A percentile compares a stretch with the other conserved stretches of the same genome.
These are phyloP conservation scores for Dorcus hopei DNA, from an alignment of 2,888 invertebrate genomes.

Conservation along the genomic window DNA sequence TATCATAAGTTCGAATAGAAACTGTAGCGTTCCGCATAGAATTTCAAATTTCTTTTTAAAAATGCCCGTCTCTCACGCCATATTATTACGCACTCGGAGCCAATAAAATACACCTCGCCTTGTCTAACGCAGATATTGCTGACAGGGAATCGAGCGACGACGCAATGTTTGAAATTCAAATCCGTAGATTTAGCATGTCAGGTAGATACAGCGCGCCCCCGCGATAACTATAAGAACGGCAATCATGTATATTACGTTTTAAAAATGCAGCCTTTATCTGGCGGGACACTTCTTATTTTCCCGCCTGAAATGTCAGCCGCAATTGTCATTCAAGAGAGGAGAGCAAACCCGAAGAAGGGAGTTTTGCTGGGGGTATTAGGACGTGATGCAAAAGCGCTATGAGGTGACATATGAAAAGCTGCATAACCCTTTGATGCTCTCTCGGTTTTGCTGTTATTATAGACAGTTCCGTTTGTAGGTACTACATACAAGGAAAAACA, in stretches of 20 bases:
- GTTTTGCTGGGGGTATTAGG: no score
- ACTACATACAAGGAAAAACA: no score
- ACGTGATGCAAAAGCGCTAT: no score
- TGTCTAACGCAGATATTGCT: slow-evolving; percentile 32
- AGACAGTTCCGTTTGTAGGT: no score
- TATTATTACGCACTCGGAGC: slow-evolving; percentile 13
- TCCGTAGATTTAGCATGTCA: slow-evolving; percentile 32
- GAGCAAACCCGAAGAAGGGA: no score
- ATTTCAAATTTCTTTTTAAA: slow-evolving; percentile 30
- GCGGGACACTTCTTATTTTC: neutral
- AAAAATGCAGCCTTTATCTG: neutral
- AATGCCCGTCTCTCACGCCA: slow-evolving; percentile 17
- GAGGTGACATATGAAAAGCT: no score
- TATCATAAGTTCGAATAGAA: neutral
- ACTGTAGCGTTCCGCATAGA: slow-evolving; percentile 18
- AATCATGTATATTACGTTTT: slow-evolving; percentile 9
- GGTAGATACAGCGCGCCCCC: slow-evolving; percentile 18
- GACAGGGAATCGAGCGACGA: slow-evolving; percentile 27
- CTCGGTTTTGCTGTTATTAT: no score
- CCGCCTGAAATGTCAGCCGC: no score
- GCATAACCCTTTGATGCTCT: no score
- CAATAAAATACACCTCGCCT: slow-evolving; percentile 33
- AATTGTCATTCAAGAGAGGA: no score
- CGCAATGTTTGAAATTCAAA: slow-evolving; percentile 32
- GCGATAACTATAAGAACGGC: slow-evolving; percentile 26